These are phyloP conservation scores for Probosciger aterrimus DNA, from an alignment of 2,113 vertebrate species.

Conservation along the genomic window DNA sequence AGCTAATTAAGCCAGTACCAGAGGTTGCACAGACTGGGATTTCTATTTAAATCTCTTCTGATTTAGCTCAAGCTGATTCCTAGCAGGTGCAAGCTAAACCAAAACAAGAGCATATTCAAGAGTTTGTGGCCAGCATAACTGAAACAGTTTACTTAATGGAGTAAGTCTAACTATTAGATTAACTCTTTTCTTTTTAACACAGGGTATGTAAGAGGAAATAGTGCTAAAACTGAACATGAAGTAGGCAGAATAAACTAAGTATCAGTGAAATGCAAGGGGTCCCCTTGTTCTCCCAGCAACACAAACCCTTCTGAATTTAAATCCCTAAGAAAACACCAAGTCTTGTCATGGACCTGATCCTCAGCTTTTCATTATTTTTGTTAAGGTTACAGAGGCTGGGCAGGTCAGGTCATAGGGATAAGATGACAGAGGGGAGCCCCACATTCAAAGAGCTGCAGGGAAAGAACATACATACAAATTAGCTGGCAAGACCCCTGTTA, in stretches of 20 bases:
- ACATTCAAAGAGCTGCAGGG: background rate
- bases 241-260: background rate
- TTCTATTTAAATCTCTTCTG: background rate
- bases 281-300: background rate
- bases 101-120: background rate
- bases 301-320: background rate
- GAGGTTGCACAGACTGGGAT: background rate
- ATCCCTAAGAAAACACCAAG: background rate
- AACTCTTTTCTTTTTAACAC: background rate
- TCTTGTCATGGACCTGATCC: background rate
- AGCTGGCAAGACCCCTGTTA: background rate
- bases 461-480: background rate
- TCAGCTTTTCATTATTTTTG: background rate
- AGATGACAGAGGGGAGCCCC: background rate
- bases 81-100: constrained; percentile 10
- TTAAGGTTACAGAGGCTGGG: background rate
- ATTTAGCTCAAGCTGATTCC: constrained; percentile 21
- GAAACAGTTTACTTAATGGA: background rate
- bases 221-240: background rate
- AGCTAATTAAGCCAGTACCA: constrained; percentile 13
- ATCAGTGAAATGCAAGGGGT: background rate
- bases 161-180: background rate
- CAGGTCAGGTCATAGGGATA: background rate
- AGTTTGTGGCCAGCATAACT: background rate
- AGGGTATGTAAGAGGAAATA: background rate